Percentiles rank a stretch among this genome's conserved stretches.
Conservation (phyloP, 2,797 vertebrate species). For the Morelia viridis region DNA sequence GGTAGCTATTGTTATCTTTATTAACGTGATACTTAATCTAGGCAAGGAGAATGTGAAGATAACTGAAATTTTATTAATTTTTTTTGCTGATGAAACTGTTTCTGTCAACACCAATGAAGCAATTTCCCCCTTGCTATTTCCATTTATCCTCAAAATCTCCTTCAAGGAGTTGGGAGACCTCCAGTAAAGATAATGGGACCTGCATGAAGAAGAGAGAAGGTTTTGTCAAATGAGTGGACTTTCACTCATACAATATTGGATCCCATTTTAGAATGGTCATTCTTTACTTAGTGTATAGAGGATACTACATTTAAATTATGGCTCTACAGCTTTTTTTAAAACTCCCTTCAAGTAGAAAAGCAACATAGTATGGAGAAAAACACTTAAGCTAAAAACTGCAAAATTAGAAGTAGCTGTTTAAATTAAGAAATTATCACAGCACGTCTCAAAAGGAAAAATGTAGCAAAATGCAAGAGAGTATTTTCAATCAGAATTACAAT, state of each 20-base stretch:
- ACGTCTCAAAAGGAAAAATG: background rate
- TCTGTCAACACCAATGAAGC: no score
- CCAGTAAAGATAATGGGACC: no score
- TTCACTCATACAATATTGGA: background rate
- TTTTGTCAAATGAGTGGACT: background rate
- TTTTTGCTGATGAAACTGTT: no score
- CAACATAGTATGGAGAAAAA: background rate
- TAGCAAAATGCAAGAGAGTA: constrained; percentile 4
- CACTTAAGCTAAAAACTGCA: constrained; percentile 3
- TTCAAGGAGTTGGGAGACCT: no score
- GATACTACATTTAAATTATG: background rate
- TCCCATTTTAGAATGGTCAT: background rate
- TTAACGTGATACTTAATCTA: background rate
- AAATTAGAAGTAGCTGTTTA: constrained; percentile 9
- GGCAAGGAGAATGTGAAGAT: background rate
- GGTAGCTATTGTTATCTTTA: background rate
- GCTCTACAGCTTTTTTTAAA: background rate
- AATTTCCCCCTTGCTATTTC: no score
- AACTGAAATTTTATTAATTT: no score
- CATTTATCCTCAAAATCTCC: no score
- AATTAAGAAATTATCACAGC: constrained; percentile 30
- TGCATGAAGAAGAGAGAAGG: background rate
- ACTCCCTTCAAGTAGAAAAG: background rate
- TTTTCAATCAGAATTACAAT: background rate
- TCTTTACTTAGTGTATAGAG: background rate